Evolutionary conservation across 2,797 vertebrate species (phyloP), one percentile per base, ranked within the genome.

Genomic region (Sciurus carolinensis): DNA sequence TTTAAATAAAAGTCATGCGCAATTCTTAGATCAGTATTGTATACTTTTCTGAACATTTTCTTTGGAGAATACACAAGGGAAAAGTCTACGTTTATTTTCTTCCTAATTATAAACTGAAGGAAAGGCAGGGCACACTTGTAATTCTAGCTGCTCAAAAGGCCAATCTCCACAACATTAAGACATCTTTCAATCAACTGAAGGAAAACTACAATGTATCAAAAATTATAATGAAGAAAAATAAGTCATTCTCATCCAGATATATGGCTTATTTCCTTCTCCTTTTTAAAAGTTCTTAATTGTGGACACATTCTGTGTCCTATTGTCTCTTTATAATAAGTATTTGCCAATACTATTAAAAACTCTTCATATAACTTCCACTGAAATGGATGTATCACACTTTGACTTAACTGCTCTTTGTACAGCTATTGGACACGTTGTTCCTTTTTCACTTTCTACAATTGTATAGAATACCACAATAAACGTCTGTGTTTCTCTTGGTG

Each of bases 121-220:
- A 62, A 26, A 62, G 24, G 9, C 3, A 26, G 22, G 57, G 22
- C 59, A 62, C 30, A 67, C 33, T 30, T 67, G 66, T 67, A 67
- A 67, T 67, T 14, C 66, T n/a, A n/a, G 33, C 33, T 67, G 33
- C 14, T 67, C 33, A 18, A 14, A 30, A 67, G 66, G 66, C 15
- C 33, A 67, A 13, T 5, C 64, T n/a, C 2, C 12, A 33, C 30
- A n/a, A n/a, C 64, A 67, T 30, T 30, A 28, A 67, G 64, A 67
- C 14, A 33, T 7, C 66, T 67, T n/a, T 57, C 54, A 57, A 7
- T 30, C 77, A 96, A 77, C 5, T 83, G 47, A 13, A 84, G 28
- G 75, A 90, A 84, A 86, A 80, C 5, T 75, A 36, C 39, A 80
- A 90, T 89, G 73, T 57, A 72, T 42, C 79, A 88, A 95, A 83